A percentile compares a stretch with the other conserved stretches of the same genome.
phyloP scores from a whole-genome alignment of 2,113 vertebrate genomes.

The Lycaon pictus region DNA sequence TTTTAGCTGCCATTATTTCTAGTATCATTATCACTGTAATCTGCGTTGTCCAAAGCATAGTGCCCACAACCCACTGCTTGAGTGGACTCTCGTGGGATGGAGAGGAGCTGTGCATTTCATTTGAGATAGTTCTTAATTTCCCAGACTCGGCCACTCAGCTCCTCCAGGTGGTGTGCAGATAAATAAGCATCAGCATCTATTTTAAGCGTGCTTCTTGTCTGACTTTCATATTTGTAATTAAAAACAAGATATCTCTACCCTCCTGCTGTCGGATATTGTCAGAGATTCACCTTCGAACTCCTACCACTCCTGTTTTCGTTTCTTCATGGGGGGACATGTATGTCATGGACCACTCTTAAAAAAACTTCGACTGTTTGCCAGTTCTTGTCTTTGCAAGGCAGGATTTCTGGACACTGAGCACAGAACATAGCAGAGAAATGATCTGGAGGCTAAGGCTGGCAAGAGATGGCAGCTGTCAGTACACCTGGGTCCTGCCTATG shows the following conservation, averaged over 20 bases:
- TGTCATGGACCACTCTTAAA: neutral
- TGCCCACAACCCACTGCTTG: neutral
- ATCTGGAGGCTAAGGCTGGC: neutral
- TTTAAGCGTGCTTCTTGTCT: neutral
- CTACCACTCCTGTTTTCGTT: neutral
- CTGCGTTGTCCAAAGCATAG: neutral
- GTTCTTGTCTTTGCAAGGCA: neutral
- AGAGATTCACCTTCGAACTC: neutral
- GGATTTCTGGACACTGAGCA: neutral
- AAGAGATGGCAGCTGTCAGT: neutral
- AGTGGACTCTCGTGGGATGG: neutral
- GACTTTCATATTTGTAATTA: neutral
- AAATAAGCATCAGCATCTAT: neutral
- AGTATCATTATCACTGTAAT: too few species aligned
- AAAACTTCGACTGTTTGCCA: neutral
- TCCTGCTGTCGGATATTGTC: neutral
- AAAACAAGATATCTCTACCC: neutral
- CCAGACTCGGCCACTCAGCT: neutral
- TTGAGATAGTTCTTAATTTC: neutral
- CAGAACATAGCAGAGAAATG: neutral
- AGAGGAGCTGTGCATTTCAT: neutral
- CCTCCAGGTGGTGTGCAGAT: rapidly evolving
- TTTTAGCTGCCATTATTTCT: neutral
- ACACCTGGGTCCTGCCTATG: too few species aligned
- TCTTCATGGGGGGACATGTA: neutral